Evolutionary conservation across 2,888 invertebrate species (phyloP).

Genomic region (Troides helena): DNA sequence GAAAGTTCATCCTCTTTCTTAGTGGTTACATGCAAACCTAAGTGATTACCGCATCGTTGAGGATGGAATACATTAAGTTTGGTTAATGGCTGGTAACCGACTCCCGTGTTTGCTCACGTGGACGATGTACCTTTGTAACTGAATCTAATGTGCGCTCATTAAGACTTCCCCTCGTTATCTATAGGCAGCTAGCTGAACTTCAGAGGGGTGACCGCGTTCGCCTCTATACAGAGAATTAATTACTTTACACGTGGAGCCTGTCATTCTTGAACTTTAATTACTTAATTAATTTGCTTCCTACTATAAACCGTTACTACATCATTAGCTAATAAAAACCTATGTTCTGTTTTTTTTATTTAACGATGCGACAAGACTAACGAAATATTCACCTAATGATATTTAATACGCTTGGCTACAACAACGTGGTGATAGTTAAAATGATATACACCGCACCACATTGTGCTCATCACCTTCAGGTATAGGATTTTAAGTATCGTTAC

Average conservation of each 20-base stretch:
- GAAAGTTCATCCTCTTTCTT: slow-evolving; percentile 17
- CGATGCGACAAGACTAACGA: too few relatives aligned
- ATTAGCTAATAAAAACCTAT: too few relatives aligned
- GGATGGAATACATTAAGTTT: slow-evolving; percentile 25
- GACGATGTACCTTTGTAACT: slow-evolving; percentile 35
- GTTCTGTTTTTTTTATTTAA: too few relatives aligned
- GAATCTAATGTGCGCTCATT: slow-evolving; percentile 30
- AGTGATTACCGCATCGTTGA: slow-evolving; percentile 11
- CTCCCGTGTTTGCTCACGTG: slow-evolving; percentile 55
- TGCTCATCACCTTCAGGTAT: too few relatives aligned
- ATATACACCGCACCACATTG: too few relatives aligned
- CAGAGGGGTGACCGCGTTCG: slow-evolving; percentile 5
- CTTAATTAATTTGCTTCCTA: slow-evolving; percentile 19
- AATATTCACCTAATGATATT: too few relatives aligned
- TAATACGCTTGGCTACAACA: too few relatives aligned
- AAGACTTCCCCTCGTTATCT: slow-evolving; percentile 29
- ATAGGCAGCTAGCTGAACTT: slow-evolving; percentile 10
- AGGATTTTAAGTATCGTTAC: too few relatives aligned
- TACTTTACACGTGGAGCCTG: slow-evolving; percentile 16
- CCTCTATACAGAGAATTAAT: slow-evolving; percentile 24
- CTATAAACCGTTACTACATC: too few relatives aligned
- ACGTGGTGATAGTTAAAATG: too few relatives aligned
- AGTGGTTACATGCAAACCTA: slow-evolving; percentile 1
- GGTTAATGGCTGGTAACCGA: slow-evolving; percentile 42
- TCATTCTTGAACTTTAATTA: slow-evolving; percentile 22